These are phyloP conservation scores for Paedocypris micromegethes DNA, from an alignment of 2,797 vertebrate species.

Conservation along the genomic window DNA sequence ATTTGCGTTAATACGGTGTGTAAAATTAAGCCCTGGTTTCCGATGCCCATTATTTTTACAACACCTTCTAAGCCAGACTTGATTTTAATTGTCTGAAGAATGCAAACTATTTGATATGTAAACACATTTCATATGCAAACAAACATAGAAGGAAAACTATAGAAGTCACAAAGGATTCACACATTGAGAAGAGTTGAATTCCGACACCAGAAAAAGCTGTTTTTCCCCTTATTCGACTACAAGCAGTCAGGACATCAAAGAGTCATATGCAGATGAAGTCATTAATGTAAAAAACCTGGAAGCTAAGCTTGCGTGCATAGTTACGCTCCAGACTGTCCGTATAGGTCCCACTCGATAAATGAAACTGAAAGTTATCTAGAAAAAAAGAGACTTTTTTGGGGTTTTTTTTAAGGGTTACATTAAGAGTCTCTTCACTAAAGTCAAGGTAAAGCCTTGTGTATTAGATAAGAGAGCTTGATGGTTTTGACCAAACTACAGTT, in stretches of 20 bases:
- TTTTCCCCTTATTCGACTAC: slow-evolving; percentile 38
- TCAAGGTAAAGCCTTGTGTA: too few species aligned
- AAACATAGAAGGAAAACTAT: neutral
- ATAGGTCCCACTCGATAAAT: slow-evolving; percentile 24
- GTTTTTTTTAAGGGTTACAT: slow-evolving; percentile 35
- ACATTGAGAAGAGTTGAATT: slow-evolving; percentile 19
- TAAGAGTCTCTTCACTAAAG: too few species aligned
- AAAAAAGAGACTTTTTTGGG: slow-evolving; percentile 43
- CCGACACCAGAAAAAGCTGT: slow-evolving; percentile 12
- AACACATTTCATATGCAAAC: slow-evolving; percentile 14
- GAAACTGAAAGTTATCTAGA: slow-evolving; percentile 41
- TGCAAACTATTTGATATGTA: neutral
- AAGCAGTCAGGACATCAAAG: slow-evolving; percentile 33
- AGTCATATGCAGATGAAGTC: slow-evolving; percentile 33
- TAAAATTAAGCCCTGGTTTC: slow-evolving; percentile 58
- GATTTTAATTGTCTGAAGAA: slow-evolving; percentile 8
- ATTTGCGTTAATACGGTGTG: slow-evolving; percentile 47
- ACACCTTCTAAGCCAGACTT: slow-evolving; percentile 2
- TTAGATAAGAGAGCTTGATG: too few species aligned
- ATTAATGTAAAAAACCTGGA: slow-evolving; percentile 25
- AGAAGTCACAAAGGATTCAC: slow-evolving; percentile 23
- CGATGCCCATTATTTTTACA: slow-evolving; percentile 32
- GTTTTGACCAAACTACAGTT: too few species aligned
- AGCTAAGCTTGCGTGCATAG: slow-evolving; percentile 3
- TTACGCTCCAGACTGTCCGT: slow-evolving; percentile 24